Evolutionary conservation across 2,888 invertebrate genomes (phyloP), one percentile per base, ranked within the genome.

Genomic region (Apoda limacodes): DNA sequence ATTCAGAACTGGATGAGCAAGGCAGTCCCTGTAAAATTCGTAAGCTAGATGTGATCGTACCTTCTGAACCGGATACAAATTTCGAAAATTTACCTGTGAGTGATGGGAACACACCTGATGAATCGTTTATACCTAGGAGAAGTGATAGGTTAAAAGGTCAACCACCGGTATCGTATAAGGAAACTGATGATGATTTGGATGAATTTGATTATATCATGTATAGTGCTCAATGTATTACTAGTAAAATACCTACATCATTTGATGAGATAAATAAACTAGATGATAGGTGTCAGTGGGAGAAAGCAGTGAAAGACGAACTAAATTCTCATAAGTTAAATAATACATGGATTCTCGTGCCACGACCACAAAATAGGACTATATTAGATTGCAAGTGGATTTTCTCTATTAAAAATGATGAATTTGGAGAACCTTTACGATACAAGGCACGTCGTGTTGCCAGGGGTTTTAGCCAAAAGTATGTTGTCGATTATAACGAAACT

Each of bases 151-250:
- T 40, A 5, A 40, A 36, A 36, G 13, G 17, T 30, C 19, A 14
- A 20, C 19, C 28, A 9, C 29, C 84, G 35, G 81, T 34, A 9
- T 34, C 28, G n/a, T 42, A 37, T 34, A 28, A 35, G 11, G 33
- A 42, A 32, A 25, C 3, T 9, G 31, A 37, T 7, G 13, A 35
- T 25, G 38, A 28, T n/a, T n/a, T n/a, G n/a, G n/a, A n/a, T n/a
- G n/a, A n/a, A n/a, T n/a, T n/a, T n/a, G n/a, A n/a, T 29, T 29
- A 26, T 32, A 23, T 40, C 20, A 27, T 37, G 23, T 42, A n/a
- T n/a, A n/a, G 31, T 34, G 37, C 38, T 22, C 25, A 34, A 9
- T 31, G 32, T 9, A 25, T 34, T 11, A 21, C 19, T 9, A 22
- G 20, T 32, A 12, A 33, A 14, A 15, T 45, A 23, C 42, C 45